Evolutionary conservation across 1,140 invertebrate genomes (phyloP).

Genomic region (Drosophila prosaltans): DNA sequence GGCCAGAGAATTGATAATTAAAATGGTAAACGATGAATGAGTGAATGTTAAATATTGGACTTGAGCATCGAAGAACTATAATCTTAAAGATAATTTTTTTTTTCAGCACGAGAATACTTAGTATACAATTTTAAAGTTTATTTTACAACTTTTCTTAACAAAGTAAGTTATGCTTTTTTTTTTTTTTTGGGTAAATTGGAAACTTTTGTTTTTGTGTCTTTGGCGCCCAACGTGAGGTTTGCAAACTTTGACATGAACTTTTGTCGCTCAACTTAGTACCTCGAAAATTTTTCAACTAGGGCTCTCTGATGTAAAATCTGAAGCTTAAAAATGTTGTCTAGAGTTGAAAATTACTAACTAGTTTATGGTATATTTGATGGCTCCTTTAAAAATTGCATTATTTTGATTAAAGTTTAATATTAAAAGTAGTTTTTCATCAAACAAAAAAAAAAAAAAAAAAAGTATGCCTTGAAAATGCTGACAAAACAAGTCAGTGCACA

Average conservation of each 20-base stretch:
- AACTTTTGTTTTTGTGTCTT: background rate
- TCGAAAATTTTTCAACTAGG: background rate
- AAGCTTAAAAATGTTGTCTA: background rate
- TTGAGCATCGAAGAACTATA: background rate
- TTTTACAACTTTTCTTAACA: background rate
- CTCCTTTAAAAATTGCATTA: background rate
- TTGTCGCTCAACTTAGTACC: background rate
- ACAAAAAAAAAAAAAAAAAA: background rate
- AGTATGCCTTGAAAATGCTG: background rate
- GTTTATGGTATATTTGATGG: background rate
- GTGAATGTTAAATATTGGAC: background rate
- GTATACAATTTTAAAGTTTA: too few relatives aligned
- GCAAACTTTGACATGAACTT: background rate
- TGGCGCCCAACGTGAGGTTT: slow-evolving; percentile 2
- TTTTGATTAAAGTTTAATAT: background rate
- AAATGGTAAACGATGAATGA: slow-evolving; percentile 36
- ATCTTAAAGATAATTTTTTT: background rate
- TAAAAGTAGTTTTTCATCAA: background rate
- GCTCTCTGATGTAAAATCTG: background rate
- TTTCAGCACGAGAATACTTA: too few relatives aligned
- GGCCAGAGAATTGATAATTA: slow-evolving; percentile 50
- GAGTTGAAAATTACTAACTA: background rate
- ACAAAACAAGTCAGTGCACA: slow-evolving; percentile 6
- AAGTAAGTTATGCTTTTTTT: background rate
- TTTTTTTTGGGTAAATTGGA: background rate